phyloP scores from a whole-genome alignment of 2,797 vertebrate genomes.

The Anguilla megastoma region DNA sequence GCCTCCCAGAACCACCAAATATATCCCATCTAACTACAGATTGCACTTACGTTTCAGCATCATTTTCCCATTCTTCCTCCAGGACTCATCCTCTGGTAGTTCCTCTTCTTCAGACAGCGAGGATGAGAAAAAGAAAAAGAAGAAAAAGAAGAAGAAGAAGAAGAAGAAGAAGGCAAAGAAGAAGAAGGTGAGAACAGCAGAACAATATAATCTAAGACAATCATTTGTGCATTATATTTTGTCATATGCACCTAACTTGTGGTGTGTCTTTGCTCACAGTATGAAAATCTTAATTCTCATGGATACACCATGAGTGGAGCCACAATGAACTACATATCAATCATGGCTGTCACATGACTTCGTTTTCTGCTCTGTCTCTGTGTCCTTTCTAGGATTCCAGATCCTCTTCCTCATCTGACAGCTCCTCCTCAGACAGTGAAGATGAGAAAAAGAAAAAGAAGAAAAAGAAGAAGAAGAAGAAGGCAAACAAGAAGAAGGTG shows the following conservation, averaged over 20 bases:
- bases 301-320: neutral
- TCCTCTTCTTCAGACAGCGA: neutral
- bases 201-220: neutral
- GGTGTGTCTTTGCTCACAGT: too few relatives aligned
- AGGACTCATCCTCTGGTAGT: neutral
- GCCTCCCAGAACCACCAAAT: too few relatives aligned
- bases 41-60: too few relatives aligned
- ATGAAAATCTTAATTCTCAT: neutral
- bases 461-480: slow-evolving; percentile 35
- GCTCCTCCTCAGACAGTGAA: slow-evolving; percentile 60
- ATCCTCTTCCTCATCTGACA: slow-evolving; percentile 48
- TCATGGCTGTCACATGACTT: neutral
- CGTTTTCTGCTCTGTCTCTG: neutral
- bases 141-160: slow-evolving; percentile 1
- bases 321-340: neutral
- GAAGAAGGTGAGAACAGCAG: neutral
- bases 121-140: slow-evolving; percentile 8
- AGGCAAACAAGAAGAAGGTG: slow-evolving; percentile 58
- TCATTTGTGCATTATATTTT: too few relatives aligned
- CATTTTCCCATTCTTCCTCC: neutral
- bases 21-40: too few relatives aligned
- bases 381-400: slow-evolving; percentile 1
- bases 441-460: slow-evolving; percentile 60
- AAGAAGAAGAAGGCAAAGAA: neutral
- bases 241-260: too few relatives aligned